Evolutionary conservation across 2,113 vertebrate genomes (phyloP).

Genomic region (Macaca mulatta): DNA sequence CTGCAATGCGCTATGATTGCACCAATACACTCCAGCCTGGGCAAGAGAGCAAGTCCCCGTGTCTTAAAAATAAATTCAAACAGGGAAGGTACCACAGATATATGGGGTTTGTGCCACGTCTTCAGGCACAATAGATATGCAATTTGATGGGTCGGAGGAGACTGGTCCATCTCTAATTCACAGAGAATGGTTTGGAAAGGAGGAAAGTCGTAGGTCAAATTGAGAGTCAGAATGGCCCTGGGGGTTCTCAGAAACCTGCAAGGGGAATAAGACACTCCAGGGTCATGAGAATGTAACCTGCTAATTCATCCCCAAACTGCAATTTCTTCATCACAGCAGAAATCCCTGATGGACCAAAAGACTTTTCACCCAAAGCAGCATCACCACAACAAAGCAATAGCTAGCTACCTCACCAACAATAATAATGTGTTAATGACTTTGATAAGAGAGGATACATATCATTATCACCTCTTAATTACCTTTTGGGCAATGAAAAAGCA

Average conservation of each 20-base stretch:
- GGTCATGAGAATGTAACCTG: slow-evolving; percentile 44
- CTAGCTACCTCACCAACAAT: slow-evolving; percentile 14
- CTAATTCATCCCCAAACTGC: slow-evolving; percentile 54
- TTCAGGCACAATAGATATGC: not conserved
- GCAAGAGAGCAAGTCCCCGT: too few relatives aligned
- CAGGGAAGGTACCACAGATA: not conserved
- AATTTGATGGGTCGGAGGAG: not conserved
- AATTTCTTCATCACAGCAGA: slow-evolving; percentile 48
- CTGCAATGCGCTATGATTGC: too few relatives aligned
- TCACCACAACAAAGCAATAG: not conserved
- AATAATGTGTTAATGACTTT: slow-evolving; percentile 67
- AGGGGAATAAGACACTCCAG: not conserved
- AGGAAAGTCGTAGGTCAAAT: not conserved
- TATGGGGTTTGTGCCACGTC: not conserved
- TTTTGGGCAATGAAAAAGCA: slow-evolving; percentile 63
- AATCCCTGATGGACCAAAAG: slow-evolving; percentile 29
- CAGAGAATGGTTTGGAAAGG: not conserved
- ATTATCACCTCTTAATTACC: slow-evolving; percentile 75
- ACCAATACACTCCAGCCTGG: too few relatives aligned
- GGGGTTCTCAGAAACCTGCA: slow-evolving; percentile 8
- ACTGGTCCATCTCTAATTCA: not conserved
- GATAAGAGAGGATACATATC: slow-evolving; percentile 61
- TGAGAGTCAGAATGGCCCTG: not conserved
- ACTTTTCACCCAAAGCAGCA: not conserved
- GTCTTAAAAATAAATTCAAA: not conserved